Base-by-base conservation (phyloP, 2,888 invertebrate genomes). In the Lingula anatina region DNA sequence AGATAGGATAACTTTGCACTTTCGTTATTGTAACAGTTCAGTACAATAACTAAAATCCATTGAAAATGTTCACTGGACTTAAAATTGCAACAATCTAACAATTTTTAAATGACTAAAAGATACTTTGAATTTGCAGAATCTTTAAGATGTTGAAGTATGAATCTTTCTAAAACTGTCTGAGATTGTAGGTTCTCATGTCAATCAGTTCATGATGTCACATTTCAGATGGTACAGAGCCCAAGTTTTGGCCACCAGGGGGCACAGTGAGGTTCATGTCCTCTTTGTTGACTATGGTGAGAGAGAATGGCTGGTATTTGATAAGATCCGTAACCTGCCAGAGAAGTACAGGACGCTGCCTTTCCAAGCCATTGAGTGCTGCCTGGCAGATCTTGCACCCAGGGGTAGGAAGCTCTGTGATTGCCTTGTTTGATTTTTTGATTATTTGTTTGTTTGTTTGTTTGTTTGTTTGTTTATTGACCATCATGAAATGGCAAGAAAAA, bases 281-380 rank as follows among this genome's bases (percentile, higher is more conserved):
- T 85, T 82, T 64, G 83, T 85, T 0, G 86, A 86, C 66, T 82
- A 82, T 61, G 86, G 85, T 0, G 84, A 85, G 64, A 80, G 76
- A 64, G 75, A 75, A 39, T 65, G 70, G 0, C 76, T 84, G 0
- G 54, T 72, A 0, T 57, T 66, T 3, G 64, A 74, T 3, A 73
- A 81, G 55, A 57, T 85, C 21, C 69, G 75, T 26, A 74, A 78
- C 41, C 79, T 85, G 24, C 78, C 81, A 1, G 78, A 81, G 23
- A 71, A 78, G 43, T 75, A 82, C 25, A 76, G 83, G 25, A 57
- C 62, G 7, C 65, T 85, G 51, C 85, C 85, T 1, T 84, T 84
- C 57, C 82, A 84, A 80, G 83, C 83, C 2, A 84, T 86, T 35
- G 83, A 84, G 70, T 86, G 85, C 68, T 69, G 79, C 40, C 67